A percentile compares a stretch with the other conserved stretches of the same genome.
phyloP scores from a whole-genome alignment of 1,140 invertebrate species.

The Dryas iulia region DNA sequence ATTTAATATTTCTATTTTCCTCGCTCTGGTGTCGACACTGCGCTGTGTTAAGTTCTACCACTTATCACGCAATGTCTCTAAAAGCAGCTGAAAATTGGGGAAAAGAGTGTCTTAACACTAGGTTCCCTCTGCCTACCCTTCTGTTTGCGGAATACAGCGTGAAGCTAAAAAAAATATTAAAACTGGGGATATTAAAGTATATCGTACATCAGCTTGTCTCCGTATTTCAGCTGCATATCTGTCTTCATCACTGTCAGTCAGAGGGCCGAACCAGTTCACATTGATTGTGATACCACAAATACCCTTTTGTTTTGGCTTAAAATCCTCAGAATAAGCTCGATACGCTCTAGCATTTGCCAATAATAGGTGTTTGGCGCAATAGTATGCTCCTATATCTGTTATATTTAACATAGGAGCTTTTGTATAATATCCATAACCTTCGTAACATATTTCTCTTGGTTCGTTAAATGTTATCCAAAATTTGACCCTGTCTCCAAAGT shows the following conservation, averaged over 20 bases:
- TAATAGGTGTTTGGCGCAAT: constrained; percentile 35
- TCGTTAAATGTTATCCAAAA: constrained; percentile 76
- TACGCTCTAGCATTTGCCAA: constrained; percentile 81
- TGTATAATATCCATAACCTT: constrained; percentile 50
- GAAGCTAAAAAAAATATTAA: no score
- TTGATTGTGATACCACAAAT: constrained; percentile 50
- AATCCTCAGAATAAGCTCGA: constrained; percentile 58
- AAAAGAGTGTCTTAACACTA: no score
- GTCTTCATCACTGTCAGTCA: constrained; percentile 71
- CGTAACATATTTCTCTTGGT: constrained; percentile 54
- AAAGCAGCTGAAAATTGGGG: no score
- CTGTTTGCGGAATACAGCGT: no score
- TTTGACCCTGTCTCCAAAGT: constrained; percentile 74
- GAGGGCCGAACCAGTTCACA: constrained; percentile 78
- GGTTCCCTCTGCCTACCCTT: no score
- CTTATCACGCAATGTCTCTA: no score
- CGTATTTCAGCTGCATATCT: constrained; percentile 71
- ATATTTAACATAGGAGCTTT: constrained; percentile 60
- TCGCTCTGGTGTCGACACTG: no score
- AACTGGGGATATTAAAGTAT: neutral
- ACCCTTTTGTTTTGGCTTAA: constrained; percentile 49
- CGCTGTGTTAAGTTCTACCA: no score
- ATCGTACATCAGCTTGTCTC: constrained; percentile 41
- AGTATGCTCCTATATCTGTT: constrained; percentile 58
- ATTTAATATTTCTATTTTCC: no score